Evolutionary conservation across 2,113 vertebrate species (phyloP), one percentile per base, ranked within the genome.

Genomic region (Zapus hudsonius): DNA sequence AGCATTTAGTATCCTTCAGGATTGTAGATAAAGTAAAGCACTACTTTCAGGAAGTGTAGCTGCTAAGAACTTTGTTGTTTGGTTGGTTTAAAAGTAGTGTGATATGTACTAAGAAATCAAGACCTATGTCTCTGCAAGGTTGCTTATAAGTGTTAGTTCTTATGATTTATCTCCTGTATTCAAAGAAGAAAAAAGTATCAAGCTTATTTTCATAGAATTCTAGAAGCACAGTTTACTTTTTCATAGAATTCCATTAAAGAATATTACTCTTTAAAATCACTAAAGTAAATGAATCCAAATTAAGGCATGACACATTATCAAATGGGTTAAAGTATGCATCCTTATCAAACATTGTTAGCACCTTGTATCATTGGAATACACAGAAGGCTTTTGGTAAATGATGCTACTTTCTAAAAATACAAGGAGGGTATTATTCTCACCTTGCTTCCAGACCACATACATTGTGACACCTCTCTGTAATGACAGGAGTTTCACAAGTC

Each of bases 211-310:
- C 76, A 92, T 59, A 87, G 61, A 87, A 36, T 86, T 92, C 15
- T 63, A 91, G 52, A 89, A 89, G 15, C 13, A 92, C 83, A 90
- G 42, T 81, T 81, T 86, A 91, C 23, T 23, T 86, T 89, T 57
- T 66, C 31, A 73, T 22, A 61, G 17, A 86, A 91, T 94, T 94
- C 13, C 47, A 91, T 63, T 80, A 75, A 95, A 96, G 44, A 70
- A 83, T 33, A 0, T 5, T 64, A 36, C 15, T 84, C 3, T n/a
- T 73, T 79, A 92, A 87, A 90, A 76, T 80, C 23, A 81, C 33
- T 40, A 40, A 87, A 42, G 2, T 67, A 40, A 93, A 74, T 70
- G 91, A 92, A 95, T 33, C 33, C 27, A 80, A 61, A 66, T 80
- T 83, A 94, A 40, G 36, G 38, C 59, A 93, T 22, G n/a, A 44